These are phyloP conservation scores for Cephus runcator DNA, from an alignment of 2,888 invertebrate genomes.

Conservation along the genomic window DNA sequence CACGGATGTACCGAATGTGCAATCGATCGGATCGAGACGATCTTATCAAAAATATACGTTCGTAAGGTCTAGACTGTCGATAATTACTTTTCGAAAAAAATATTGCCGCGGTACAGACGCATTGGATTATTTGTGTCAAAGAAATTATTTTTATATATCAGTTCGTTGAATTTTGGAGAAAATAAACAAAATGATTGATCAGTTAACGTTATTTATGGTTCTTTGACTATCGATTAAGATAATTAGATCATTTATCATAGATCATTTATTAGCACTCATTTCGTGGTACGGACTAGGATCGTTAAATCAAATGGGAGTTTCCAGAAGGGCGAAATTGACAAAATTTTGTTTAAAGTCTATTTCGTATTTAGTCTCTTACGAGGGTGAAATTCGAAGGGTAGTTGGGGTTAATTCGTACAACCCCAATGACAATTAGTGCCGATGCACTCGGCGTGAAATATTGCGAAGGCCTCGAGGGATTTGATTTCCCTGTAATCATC, in stretches of 20 bases:
- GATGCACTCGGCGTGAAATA: not conserved
- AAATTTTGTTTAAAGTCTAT: not conserved
- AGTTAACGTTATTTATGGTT: not conserved
- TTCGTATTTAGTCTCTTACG: not conserved
- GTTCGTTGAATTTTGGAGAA: not conserved
- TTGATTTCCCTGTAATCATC: slow-evolving; percentile 1
- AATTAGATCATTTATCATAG: not conserved
- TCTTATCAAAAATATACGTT: not conserved
- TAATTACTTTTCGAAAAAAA: not conserved
- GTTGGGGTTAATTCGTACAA: not conserved
- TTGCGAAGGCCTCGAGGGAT: not conserved
- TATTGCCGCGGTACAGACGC: not conserved
- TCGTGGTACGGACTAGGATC: not conserved
- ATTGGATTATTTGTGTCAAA: not conserved
- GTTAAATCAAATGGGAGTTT: not conserved
- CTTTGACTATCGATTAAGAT: not conserved
- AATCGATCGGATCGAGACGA: slow-evolving; percentile 18
- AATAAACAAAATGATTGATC: not conserved
- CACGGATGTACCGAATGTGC: slow-evolving; percentile 28
- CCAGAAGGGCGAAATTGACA: not conserved
- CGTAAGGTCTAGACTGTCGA: not conserved
- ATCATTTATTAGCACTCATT: not conserved
- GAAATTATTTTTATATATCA: not conserved
- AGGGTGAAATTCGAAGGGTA: not conserved
- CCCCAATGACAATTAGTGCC: not conserved